A percentile compares a stretch with the other conserved stretches of the same genome.
Evolutionary conservation across 2,113 vertebrate genomes (phyloP).

Genomic region (Mobula birostris): DNA sequence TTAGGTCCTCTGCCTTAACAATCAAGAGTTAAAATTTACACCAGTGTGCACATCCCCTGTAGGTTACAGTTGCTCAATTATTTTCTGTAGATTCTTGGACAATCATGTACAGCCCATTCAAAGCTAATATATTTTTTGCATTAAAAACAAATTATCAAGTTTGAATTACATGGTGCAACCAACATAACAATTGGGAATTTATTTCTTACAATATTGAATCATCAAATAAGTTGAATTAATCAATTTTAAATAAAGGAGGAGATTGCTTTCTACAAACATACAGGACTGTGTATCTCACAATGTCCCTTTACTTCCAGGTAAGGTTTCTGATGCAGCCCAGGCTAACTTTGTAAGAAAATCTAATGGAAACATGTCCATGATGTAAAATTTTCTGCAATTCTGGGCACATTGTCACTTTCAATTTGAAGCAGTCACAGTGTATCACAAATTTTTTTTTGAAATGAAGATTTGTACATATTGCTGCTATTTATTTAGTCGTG

Average conservation of each 20-base stretch:
- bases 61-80: background rate
- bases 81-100: background rate
- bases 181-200: slow-evolving; percentile 4
- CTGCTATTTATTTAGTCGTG: background rate
- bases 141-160: background rate
- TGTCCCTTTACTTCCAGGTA: background rate
- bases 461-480: background rate
- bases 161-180: background rate
- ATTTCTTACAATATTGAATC: background rate
- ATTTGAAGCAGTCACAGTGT: background rate
- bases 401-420: background rate
- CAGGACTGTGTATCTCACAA: background rate
- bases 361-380: background rate
- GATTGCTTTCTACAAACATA: background rate
- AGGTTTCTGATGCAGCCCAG: background rate
- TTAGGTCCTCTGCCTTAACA: background rate
- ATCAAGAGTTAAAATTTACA: background rate
- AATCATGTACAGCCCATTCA: background rate
- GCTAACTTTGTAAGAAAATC: background rate
- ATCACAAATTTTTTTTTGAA: background rate
- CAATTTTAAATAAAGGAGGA: background rate
- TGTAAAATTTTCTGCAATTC: background rate
- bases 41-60: background rate
- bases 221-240: background rate
- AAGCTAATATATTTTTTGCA: background rate